A percentile compares a stretch with the other conserved stretches of the same genome.
Conservation (phyloP, 2,113 vertebrate genomes). For the Podarcis raffonei region DNA sequence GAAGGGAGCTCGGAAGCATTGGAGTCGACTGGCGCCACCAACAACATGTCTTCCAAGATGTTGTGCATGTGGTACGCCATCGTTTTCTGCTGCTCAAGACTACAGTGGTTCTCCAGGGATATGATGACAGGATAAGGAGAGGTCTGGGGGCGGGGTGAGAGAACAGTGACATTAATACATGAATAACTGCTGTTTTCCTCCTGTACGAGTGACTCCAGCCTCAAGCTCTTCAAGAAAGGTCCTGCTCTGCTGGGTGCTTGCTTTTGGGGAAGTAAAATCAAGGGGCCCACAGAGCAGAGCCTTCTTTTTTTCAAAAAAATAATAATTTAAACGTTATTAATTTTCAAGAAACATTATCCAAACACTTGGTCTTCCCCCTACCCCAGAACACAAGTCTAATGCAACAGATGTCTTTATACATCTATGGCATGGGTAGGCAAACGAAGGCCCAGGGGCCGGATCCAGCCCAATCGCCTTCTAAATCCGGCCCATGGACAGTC, state of each 20-base stretch:
- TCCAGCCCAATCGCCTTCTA: too few species aligned
- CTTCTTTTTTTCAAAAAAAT: neutral
- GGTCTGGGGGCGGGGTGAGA: constrained; percentile 70
- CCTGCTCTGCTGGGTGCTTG: too few species aligned
- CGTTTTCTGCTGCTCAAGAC: constrained; percentile 86
- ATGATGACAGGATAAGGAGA: constrained; percentile 93
- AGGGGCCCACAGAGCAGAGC: neutral
- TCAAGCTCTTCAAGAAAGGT: neutral
- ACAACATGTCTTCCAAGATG: constrained; percentile 85
- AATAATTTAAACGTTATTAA: too few species aligned
- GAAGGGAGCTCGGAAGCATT: constrained; percentile 84
- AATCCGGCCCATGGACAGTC: too few species aligned
- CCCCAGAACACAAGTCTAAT: too few species aligned
- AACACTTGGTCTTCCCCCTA: too few species aligned
- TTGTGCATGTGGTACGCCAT: constrained; percentile 85
- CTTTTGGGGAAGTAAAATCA: neutral
- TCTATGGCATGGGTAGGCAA: too few species aligned
- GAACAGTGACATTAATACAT: neutral
- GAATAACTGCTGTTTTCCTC: neutral
- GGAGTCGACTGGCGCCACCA: constrained; percentile 79
- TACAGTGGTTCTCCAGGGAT: constrained; percentile 97
- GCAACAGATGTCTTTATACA: too few species aligned
- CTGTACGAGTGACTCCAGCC: neutral
- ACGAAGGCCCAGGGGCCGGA: too few species aligned
- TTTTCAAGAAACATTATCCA: too few species aligned